Evolutionary conservation across 2,113 vertebrate genomes (phyloP).

Genomic region (Lathamus discolor): DNA sequence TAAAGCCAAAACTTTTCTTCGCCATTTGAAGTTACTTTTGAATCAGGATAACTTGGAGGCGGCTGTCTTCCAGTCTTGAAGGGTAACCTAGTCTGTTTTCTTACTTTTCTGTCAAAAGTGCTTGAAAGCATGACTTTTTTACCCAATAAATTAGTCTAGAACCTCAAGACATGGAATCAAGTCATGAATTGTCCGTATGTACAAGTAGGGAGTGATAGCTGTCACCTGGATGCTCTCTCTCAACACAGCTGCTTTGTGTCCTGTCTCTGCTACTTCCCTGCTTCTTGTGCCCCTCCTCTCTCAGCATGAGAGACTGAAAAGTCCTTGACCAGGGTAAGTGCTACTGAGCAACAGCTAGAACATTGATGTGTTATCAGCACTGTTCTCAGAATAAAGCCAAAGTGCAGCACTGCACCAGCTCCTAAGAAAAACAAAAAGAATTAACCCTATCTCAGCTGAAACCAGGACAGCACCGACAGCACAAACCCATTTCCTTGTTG

Average conservation of each 20-base stretch:
- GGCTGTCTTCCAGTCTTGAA: background rate
- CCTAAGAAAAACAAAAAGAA: background rate
- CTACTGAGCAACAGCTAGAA: background rate
- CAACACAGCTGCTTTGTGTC: background rate
- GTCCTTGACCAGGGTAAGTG: background rate
- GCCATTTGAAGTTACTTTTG: background rate
- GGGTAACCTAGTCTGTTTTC: background rate
- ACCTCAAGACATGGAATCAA: background rate
- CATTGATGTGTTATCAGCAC: background rate
- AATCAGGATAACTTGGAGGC: background rate
- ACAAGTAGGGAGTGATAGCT: background rate
- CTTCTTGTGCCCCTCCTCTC: background rate
- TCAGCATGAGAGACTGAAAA: background rate
- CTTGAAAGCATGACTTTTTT: background rate
- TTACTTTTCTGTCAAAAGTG: background rate
- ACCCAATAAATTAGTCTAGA: background rate
- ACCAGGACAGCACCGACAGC: background rate
- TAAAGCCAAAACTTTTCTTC: background rate
- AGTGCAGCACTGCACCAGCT: background rate
- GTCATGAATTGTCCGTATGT: background rate
- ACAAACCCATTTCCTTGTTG: background rate
- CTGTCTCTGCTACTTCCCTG: background rate
- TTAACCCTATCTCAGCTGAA: background rate
- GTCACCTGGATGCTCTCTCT: background rate
- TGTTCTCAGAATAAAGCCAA: background rate